Conservation (phyloP, 2,888 invertebrate species). For the Plebejus argus region DNA sequence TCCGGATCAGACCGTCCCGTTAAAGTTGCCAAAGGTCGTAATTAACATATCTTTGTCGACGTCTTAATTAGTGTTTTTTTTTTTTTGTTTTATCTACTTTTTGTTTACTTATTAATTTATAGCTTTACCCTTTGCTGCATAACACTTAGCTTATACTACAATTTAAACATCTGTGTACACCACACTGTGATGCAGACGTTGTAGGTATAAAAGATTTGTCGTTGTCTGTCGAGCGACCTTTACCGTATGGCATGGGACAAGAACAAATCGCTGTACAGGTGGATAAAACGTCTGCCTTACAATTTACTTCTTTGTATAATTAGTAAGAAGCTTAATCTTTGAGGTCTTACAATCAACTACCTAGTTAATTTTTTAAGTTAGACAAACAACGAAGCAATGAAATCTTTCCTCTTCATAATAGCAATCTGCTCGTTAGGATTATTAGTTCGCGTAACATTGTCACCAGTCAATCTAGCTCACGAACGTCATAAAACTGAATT, state of each 20-base stretch:
- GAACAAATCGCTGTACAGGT: neutral
- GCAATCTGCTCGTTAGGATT: neutral
- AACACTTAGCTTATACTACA: too few relatives aligned
- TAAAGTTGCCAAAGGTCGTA: slow-evolving; percentile 32
- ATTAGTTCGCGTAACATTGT: slow-evolving; percentile 2
- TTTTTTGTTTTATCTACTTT: neutral
- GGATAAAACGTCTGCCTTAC: neutral
- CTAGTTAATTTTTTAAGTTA: neutral
- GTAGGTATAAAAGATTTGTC: too few relatives aligned
- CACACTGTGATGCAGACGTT: neutral
- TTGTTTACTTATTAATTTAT: neutral
- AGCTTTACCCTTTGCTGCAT: too few relatives aligned
- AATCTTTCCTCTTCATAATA: neutral
- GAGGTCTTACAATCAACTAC: too few relatives aligned
- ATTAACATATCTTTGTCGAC: slow-evolving; percentile 31
- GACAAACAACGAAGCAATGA: neutral
- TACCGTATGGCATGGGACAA: neutral
- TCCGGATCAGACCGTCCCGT: slow-evolving; percentile 34
- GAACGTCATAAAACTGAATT: slow-evolving; percentile 6
- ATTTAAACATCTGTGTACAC: neutral
- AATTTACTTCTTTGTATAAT: too few relatives aligned
- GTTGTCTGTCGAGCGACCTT: neutral
- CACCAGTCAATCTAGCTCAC: neutral
- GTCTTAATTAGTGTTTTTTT: neutral
- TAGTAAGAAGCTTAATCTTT: too few relatives aligned